A percentile compares a stretch with the other conserved stretches of the same genome.
Evolutionary conservation across 2,113 vertebrate genomes (phyloP).

Genomic region (Fulica atra): DNA sequence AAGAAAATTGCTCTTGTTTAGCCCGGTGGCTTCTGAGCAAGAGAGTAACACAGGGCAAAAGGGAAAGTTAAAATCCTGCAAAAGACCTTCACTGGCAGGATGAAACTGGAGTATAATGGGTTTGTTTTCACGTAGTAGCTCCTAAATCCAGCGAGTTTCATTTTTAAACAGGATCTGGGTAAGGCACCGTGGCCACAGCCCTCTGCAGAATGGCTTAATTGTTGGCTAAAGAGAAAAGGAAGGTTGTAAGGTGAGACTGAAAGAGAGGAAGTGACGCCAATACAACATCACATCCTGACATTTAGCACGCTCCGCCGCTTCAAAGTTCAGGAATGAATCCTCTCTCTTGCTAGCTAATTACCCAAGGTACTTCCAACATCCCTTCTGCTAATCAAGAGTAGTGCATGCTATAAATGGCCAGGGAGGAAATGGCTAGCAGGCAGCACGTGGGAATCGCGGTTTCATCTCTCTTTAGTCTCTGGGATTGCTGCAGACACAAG

Average conservation of each 20-base stretch:
- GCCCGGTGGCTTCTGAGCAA: neutral
- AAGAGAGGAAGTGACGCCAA: constrained; percentile 42
- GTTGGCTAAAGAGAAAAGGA: neutral
- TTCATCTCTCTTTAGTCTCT: neutral
- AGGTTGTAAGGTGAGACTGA: constrained; percentile 25
- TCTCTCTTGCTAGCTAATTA: neutral
- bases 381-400: neutral
- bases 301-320: neutral
- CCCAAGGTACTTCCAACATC: neutral
- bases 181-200: neutral
- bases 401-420: neutral
- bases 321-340: neutral
- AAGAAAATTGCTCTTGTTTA: constrained; percentile 23
- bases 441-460: neutral
- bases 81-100: neutral
- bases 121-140: neutral
- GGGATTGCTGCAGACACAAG: neutral
- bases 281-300: neutral
- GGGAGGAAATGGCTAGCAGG: neutral
- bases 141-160: neutral
- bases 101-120: fast-evolving
- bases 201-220: neutral
- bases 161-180: neutral
- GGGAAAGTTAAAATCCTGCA: neutral
- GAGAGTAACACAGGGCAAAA: neutral